Conservation (phyloP, 1,140 invertebrate species). For the Drosophila equinoxialis region DNA sequence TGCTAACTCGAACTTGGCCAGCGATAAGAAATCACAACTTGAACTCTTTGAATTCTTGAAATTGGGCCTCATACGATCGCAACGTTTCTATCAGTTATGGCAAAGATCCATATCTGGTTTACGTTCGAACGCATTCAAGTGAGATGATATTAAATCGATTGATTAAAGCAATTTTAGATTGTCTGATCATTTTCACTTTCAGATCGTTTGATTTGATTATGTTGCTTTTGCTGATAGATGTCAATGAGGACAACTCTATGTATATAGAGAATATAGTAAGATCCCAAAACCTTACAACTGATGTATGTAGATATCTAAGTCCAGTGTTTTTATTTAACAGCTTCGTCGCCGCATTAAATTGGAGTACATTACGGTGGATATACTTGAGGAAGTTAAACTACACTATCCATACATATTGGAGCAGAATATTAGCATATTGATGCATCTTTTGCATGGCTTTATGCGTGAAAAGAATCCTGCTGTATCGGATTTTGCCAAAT, state of each 20-base stretch:
- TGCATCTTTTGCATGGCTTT: slow-evolving; percentile 81
- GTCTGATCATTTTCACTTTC: not conserved
- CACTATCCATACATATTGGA: slow-evolving; percentile 81
- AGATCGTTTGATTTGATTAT: slow-evolving; percentile 83
- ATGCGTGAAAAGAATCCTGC: slow-evolving; percentile 70
- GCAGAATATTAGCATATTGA: slow-evolving; percentile 77
- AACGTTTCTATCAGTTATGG: slow-evolving; percentile 73
- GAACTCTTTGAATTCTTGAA: slow-evolving; percentile 68
- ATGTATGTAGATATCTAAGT: too few relatives aligned
- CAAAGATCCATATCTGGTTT: slow-evolving; percentile 59
- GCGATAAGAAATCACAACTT: slow-evolving; percentile 55
- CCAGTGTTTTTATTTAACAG: slow-evolving; percentile 26
- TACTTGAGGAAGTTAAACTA: slow-evolving; percentile 76
- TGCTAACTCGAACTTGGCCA: slow-evolving; percentile 18
- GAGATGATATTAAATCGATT: not conserved
- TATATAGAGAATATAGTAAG: slow-evolving; percentile 82
- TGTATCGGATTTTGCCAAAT: slow-evolving; percentile 71
- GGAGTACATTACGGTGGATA: slow-evolving; percentile 78
- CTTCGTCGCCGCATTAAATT: slow-evolving; percentile 78
- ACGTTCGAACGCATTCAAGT: slow-evolving; percentile 53
- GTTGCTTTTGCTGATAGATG: slow-evolving; percentile 82
- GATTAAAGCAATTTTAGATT: not conserved
- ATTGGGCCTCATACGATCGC: slow-evolving; percentile 67
- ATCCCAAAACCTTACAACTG: not conserved
- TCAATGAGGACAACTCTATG: slow-evolving; percentile 76